Conservation (phyloP, 1,140 invertebrate genomes). For the Cherax destructor region DNA sequence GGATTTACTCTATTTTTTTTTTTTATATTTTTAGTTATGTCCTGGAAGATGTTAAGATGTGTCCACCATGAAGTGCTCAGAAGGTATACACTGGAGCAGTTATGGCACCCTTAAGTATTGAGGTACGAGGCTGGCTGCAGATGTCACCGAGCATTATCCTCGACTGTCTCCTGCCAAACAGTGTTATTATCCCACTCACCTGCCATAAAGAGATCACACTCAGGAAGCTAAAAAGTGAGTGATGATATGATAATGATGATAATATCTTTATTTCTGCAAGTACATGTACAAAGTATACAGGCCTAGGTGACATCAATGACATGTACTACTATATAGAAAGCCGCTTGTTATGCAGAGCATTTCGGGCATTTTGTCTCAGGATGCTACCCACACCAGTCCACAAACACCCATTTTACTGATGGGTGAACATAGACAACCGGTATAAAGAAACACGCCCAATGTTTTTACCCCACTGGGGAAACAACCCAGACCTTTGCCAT, state of each 20-base stretch:
- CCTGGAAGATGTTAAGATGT: neutral
- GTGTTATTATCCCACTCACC: slow-evolving; percentile 41
- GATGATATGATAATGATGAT: neutral
- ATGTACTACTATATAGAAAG: no score
- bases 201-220: slow-evolving; percentile 40
- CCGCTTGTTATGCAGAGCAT: no score
- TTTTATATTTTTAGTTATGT: neutral
- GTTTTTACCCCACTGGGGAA: no score
- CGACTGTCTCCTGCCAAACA: slow-evolving; percentile 49
- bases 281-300: no score
- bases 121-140: neutral
- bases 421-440: no score
- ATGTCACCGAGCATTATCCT: slow-evolving; percentile 43
- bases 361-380: no score
- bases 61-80: neutral
- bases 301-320: no score
- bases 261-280: no score
- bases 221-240: slow-evolving; percentile 14
- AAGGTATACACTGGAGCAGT: neutral
- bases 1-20: neutral
- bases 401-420: no score
- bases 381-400: no score
- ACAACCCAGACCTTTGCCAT: no score
- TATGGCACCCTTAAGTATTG: slow-evolving; percentile 11
- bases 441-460: no score